Percentiles rank a stretch among this genome's conserved stretches.
These are phyloP conservation scores for Synergus itoensis DNA, from an alignment of 2,888 invertebrate genomes.

Conservation along the genomic window DNA sequence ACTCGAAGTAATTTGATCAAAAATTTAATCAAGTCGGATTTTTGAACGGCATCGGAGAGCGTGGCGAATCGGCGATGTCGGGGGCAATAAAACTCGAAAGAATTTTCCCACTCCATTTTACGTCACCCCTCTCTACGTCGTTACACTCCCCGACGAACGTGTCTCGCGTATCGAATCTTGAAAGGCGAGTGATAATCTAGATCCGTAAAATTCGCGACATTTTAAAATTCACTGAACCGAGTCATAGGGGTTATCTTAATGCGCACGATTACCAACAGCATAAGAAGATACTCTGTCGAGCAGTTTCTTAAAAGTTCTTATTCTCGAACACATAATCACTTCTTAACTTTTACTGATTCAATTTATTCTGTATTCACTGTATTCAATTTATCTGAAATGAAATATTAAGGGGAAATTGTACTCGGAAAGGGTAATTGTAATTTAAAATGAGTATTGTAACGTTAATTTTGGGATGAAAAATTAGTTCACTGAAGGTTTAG, in stretches of 20 bases:
- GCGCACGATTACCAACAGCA: not conserved
- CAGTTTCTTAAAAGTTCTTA: not conserved
- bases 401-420: not conserved
- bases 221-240: conserved; percentile 37
- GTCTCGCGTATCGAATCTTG: conserved; percentile 56
- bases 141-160: conserved; percentile 43
- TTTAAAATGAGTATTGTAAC: not conserved
- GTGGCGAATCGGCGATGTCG: conserved; percentile 72
- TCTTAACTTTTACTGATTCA: not conserved
- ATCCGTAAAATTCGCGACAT: conserved; percentile 26
- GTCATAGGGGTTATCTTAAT: conserved; percentile 39
- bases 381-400: not conserved
- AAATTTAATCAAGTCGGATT: conserved; percentile 78
- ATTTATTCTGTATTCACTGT: not conserved
- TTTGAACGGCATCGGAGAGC: conserved; percentile 72
- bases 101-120: conserved; percentile 57
- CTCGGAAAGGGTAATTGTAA: not conserved
- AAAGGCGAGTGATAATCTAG: conserved; percentile 52
- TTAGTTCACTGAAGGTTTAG: not conserved
- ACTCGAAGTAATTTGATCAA: conserved; percentile 77
- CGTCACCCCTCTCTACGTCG: conserved; percentile 45
- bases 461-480: not conserved
- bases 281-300: not conserved
- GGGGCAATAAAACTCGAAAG: conserved; percentile 73
- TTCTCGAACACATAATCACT: not conserved